Base-by-base conservation (phyloP, 2,113 vertebrate genomes). In the Rhabdomys dilectus region DNA sequence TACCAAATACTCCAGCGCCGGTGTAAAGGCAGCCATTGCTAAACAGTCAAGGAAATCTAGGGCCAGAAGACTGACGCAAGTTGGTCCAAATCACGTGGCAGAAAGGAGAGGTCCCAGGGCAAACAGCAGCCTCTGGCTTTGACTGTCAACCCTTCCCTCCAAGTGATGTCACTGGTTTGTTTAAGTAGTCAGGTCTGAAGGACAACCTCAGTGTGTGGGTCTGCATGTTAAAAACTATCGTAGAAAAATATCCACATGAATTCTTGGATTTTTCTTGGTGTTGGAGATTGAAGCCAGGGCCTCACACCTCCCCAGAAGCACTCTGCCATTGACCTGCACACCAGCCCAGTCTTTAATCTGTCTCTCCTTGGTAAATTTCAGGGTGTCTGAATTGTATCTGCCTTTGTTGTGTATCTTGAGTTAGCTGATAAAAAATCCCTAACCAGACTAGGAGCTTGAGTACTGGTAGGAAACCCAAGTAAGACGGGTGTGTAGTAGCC, bases 341-440 rank as follows among this genome's bases (percentile, higher is more conserved):
- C 51, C 58, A 21, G 45, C 73, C 19, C 13, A 72, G 75, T 31
- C 13, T 34, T 45, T 42, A 45, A 8, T 70, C 39, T 21, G 81
- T 94, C 31, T 93, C 70, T 68, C 56, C 53, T 90, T 58, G 16
- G 91, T 72, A 81, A 39, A 96, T 36, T 42, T 90, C 80, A 88
- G 45, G 45, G 15, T 58, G 92, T 97, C 72, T 89, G 77, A 89
- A 39, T 66, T 68, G 3, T 26, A 31, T 56, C 76, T 93, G 85
- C 89, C 81, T 92, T 82, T 58, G 45, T 78, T 91, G 72, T 22
- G 24, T 89, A 13, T 36, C 88, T 88, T 60, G 34, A 91, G 56
- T 86, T 86, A 56, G 72, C 77, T 12, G 2, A 39, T 82, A 87
- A 84, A 88, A 81, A 34, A 91, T 68, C n/a, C 2, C 12, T 60